Percentiles rank a stretch among this genome's conserved stretches.
phyloP scores from a whole-genome alignment of 1,140 invertebrate species.

The Cherax quadricarinatus region DNA sequence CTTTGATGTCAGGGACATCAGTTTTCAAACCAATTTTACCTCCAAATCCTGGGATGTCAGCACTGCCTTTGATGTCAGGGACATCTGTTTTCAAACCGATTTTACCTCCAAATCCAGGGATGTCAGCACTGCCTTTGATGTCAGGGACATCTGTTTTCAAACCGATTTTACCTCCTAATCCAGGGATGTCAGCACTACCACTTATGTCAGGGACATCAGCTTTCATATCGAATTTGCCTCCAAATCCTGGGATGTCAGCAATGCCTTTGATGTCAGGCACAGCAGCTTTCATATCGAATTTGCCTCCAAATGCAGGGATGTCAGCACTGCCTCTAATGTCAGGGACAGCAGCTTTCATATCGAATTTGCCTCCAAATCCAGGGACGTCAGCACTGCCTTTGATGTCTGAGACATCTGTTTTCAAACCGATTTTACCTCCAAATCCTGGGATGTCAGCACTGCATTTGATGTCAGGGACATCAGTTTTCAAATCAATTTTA shows the following conservation, averaged over 20 bases:
- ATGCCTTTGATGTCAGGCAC: neutral
- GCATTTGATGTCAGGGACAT: neutral
- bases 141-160: neutral
- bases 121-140: neutral
- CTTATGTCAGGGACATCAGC: no score
- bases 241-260: neutral
- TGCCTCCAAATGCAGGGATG: neutral
- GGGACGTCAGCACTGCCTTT: neutral
- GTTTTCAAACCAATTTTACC: neutral
- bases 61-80: neutral
- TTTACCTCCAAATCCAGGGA: constrained; percentile 7
- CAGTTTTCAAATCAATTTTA: neutral
- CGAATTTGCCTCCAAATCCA: neutral
- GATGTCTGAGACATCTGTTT: neutral
- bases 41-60: constrained; percentile 13
- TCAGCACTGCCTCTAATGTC: neutral
- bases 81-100: neutral
- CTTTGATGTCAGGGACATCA: neutral
- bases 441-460: neutral
- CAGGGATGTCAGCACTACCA: neutral
- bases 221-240: neutral
- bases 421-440: neutral
- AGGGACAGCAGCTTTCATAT: no score
- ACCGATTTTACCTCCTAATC: neutral
- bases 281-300: neutral